Evolutionary conservation across 2,888 invertebrate species (phyloP), one percentile per base, ranked within the genome.

Genomic region (Parnassius smintheus): DNA sequence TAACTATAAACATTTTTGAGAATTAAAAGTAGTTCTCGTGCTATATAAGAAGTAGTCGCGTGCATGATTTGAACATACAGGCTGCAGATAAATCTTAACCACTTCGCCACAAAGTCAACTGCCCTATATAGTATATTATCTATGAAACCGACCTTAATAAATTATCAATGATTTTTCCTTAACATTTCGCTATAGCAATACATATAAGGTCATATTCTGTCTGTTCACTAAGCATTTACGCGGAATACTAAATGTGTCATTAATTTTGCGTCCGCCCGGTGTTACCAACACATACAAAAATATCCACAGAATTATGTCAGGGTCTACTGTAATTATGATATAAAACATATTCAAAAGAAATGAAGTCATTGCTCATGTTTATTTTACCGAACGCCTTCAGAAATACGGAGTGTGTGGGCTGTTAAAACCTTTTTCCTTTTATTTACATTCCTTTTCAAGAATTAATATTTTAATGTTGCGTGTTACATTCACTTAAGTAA

Each of bases 201-300:
- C 45, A 35, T 3, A 48, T 73, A 77, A 76, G 75, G 75, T 67
- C 74, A 77, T 72, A 72, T 70, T 9, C 13, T 9, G 44, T 59
- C 61, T 56, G 61, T 48, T 49, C 52, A 55, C 50, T 25, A 56
- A 55, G 55, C 51, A 54, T 64, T 67, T 71, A 72, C 72, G 67
- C 59, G 64, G 78, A 77, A 78, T 76, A 74, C 68, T 54, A 69
- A 73, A 75, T 75, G 73, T 70, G 74, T 75, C 73, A 72, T 64
- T 52, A 63, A 53, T 57, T 69, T 56, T 66, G 65, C 56, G 22
- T 59, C 52, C 22, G 53, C 50, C 11, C 59, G 41, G 48, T 10
- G 50, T 63, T 61, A 65, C 63, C 48, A 50, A 9, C 45, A 53
- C 59, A 9, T 49, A 53, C 59, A 12, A 59, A 59, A 66, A 62